Evolutionary conservation across 2,797 vertebrate species (phyloP).

Genomic region (Microcaecilia unicolor): DNA sequence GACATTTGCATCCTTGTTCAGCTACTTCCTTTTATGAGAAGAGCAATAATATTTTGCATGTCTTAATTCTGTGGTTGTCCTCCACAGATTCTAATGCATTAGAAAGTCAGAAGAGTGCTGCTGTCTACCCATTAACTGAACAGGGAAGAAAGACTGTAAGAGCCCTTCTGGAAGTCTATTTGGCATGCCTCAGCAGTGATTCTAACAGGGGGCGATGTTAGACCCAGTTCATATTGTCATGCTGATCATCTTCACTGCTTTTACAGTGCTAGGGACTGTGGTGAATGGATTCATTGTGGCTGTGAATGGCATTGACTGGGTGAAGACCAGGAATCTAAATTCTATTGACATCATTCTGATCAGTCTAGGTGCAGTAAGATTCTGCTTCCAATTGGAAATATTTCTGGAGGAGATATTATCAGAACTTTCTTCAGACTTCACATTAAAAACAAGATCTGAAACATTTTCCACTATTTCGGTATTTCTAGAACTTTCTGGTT

Average conservation of each 20-base stretch:
- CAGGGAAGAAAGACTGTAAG: too few species aligned
- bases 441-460: background rate
- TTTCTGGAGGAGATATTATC: background rate
- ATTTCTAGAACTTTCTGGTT: slow-evolving; percentile 13
- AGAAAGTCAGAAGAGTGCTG: too few species aligned
- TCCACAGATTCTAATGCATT: too few species aligned
- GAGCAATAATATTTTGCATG: too few species aligned
- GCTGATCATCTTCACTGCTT: background rate
- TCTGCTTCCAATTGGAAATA: slow-evolving; percentile 20
- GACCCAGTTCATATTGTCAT: background rate
- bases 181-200: too few species aligned
- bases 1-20: too few species aligned
- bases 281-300: slow-evolving; percentile 7
- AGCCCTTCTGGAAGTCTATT: too few species aligned
- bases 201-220: background rate
- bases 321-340: slow-evolving; percentile 4
- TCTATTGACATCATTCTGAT: slow-evolving; percentile 7
- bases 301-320: background rate
- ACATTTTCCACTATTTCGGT: background rate
- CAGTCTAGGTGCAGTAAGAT: slow-evolving; percentile 31
- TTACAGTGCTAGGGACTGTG: background rate
- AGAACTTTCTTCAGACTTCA: slow-evolving; percentile 1
- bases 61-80: too few species aligned
- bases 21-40: too few species aligned
- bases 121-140: too few species aligned